Percentiles rank a stretch among this genome's conserved stretches.
Conservation (phyloP, 1,140 invertebrate genomes). For the Dendrolimus punctatus region DNA sequence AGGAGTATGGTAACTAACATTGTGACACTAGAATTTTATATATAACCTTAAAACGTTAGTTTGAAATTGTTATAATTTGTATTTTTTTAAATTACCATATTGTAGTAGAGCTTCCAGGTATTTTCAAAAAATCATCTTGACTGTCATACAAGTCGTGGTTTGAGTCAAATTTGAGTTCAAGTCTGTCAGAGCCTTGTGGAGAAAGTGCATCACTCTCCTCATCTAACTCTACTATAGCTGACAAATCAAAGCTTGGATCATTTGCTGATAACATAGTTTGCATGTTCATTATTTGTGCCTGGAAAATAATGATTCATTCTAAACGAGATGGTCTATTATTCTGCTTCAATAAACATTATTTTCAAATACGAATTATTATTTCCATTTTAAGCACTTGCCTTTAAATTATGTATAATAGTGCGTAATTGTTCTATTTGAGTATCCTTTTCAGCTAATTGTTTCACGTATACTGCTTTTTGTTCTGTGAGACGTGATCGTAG, state of each 20-base stretch:
- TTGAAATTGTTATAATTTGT: too few relatives aligned
- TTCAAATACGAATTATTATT: not conserved
- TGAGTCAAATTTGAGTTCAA: conserved; percentile 56
- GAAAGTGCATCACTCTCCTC: conserved; percentile 45
- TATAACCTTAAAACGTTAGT: too few relatives aligned
- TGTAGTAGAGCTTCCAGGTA: conserved; percentile 39
- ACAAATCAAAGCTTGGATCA: conserved; percentile 64
- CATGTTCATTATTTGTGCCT: conserved; percentile 65
- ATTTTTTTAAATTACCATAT: conserved; percentile 37
- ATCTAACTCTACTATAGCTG: conserved; percentile 61
- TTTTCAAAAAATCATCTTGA: conserved; percentile 36
- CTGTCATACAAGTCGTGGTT: conserved; percentile 39
- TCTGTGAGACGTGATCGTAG: conserved; percentile 48
- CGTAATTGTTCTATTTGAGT: conserved; percentile 56
- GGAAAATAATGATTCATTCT: conserved; percentile 17
- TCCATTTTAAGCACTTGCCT: conserved; percentile 26
- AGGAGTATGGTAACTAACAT: too few relatives aligned
- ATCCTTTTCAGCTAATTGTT: conserved; percentile 58
- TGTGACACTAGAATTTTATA: too few relatives aligned
- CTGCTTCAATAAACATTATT: too few relatives aligned
- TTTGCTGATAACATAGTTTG: conserved; percentile 57
- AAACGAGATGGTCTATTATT: too few relatives aligned
- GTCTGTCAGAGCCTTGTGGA: conserved; percentile 45
- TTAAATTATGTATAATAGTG: conserved; percentile 50
- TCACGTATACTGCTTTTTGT: conserved; percentile 45